Conservation (phyloP, 2,888 invertebrate genomes). For the Caenorhabditis sinica region DNA sequence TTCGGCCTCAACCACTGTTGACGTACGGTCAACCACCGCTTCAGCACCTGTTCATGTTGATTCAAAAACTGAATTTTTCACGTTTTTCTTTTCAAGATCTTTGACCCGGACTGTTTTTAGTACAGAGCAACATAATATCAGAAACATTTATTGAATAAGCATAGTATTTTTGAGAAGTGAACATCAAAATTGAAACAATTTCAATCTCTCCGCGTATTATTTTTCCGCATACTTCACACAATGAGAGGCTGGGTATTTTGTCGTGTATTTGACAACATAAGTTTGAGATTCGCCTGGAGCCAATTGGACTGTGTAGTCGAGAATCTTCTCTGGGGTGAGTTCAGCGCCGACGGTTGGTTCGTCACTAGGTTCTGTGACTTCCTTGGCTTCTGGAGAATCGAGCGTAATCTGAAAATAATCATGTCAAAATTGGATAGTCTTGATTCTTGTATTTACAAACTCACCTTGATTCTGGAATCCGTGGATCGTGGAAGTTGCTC, state of each 20-base stretch:
- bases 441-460: neutral
- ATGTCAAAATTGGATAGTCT: neutral
- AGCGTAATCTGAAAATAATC: slow-evolving; percentile 46
- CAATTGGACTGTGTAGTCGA: slow-evolving; percentile 61
- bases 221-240: slow-evolving; percentile 51
- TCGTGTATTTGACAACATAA: slow-evolving; percentile 47
- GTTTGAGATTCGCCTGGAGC: slow-evolving; percentile 31
- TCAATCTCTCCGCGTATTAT: too few relatives aligned
- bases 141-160: too few relatives aligned
- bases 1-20: too few relatives aligned
- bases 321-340: slow-evolving; percentile 55
- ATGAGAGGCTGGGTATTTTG: slow-evolving; percentile 54
- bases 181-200: slow-evolving; percentile 6
- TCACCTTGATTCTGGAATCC: slow-evolving; percentile 77
- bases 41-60: too few relatives aligned
- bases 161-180: too few relatives aligned
- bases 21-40: too few relatives aligned
- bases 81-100: too few relatives aligned
- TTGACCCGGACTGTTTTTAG: too few relatives aligned
- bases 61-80: too few relatives aligned
- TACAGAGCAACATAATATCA: too few relatives aligned
- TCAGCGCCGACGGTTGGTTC: slow-evolving; percentile 49
- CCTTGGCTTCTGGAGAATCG: slow-evolving; percentile 44
- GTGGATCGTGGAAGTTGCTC: slow-evolving; percentile 76
- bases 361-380: slow-evolving; percentile 34